Evolutionary conservation across 1,140 invertebrate species (phyloP).

Genomic region (Andricus grossulariae): DNA sequence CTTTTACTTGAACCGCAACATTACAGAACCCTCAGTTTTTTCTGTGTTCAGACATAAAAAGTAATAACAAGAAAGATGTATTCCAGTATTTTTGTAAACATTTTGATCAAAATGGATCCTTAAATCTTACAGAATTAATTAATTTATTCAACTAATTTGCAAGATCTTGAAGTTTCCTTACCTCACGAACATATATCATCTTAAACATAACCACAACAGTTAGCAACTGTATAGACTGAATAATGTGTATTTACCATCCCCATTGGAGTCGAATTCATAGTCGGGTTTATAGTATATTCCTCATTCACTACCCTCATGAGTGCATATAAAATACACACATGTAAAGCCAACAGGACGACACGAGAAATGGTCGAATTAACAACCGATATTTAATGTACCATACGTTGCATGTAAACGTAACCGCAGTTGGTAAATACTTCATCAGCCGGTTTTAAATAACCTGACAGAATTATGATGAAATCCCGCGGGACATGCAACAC

Average conservation of each 20-base stretch:
- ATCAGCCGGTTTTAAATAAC: conserved; percentile 29
- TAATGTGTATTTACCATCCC: conserved; percentile 26
- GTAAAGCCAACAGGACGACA: background rate
- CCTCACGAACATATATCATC: background rate
- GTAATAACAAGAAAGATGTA: too few species aligned
- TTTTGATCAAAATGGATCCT: background rate
- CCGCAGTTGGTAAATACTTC: conserved; percentile 37
- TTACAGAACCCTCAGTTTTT: too few species aligned
- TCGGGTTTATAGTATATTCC: background rate
- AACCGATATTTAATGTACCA: conserved; percentile 39
- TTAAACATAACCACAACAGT: conserved; percentile 9
- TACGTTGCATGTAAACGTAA: conserved; percentile 31
- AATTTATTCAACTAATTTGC: background rate
- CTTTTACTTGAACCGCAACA: too few species aligned
- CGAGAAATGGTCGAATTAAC: conserved; percentile 37
- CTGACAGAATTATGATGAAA: conserved; percentile 45
- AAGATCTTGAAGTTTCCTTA: background rate
- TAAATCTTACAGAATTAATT: background rate
- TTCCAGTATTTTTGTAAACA: too few species aligned
- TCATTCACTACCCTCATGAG: background rate
- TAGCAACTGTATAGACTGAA: conserved; percentile 21
- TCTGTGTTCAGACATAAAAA: too few species aligned
- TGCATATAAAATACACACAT: background rate
- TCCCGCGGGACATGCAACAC: conserved; percentile 39
- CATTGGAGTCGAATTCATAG: conserved; percentile 5